Conservation (phyloP, 2,888 invertebrate genomes). For the Eupsilia transversa region DNA sequence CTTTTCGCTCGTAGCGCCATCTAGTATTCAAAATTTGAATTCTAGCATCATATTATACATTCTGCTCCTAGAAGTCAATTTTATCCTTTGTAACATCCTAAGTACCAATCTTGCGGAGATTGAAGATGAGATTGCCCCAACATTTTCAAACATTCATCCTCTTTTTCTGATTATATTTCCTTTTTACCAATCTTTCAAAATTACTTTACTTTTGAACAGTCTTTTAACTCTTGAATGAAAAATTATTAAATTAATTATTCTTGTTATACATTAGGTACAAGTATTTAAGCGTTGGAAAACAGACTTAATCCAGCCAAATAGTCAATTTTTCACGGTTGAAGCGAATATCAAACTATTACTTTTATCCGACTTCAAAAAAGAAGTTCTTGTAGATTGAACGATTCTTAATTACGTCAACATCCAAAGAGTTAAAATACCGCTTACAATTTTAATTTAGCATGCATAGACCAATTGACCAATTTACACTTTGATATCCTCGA, state of each 20-base stretch:
- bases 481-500: conserved; percentile 33
- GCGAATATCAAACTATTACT: conserved; percentile 31
- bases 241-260: conserved; percentile 31
- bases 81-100: background rate
- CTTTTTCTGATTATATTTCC: background rate
- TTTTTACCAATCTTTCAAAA: conserved; percentile 42
- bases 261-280: conserved; percentile 33
- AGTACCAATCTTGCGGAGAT: background rate
- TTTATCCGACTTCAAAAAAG: conserved; percentile 15
- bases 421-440: conserved; percentile 65
- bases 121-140: background rate
- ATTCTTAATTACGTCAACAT: conserved; percentile 38
- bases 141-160: background rate
- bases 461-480: conserved; percentile 58
- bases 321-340: conserved; percentile 17
- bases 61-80: background rate
- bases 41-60: too few species aligned
- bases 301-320: conserved; percentile 22
- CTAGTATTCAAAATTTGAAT: background rate
- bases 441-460: conserved; percentile 51
- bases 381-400: conserved; percentile 16
- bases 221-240: conserved; percentile 64
- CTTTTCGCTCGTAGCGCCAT: background rate
- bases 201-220: conserved; percentile 42
- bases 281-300: conserved; percentile 30